A percentile compares a stretch with the other conserved stretches of the same genome.
These are phyloP conservation scores for Toxostoma redivivum DNA, from an alignment of 2,113 vertebrate species.

Conservation along the genomic window DNA sequence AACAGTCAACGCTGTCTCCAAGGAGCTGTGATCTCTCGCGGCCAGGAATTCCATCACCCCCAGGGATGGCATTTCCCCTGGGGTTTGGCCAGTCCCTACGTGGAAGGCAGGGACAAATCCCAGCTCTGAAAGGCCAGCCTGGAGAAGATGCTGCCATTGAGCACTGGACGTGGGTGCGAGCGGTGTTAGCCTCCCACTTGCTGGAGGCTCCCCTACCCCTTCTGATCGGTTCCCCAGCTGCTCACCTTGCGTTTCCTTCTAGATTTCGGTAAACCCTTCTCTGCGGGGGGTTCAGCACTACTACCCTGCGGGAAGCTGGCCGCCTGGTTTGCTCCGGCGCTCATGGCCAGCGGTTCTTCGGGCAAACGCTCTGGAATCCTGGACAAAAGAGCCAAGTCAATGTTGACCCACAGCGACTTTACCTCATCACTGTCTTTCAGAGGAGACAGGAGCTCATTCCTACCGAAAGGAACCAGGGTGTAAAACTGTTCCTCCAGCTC, in stretches of 20 bases:
- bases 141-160: not conserved
- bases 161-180: fast-evolving
- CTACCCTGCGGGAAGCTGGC: slow-evolving; percentile 64
- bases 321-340: slow-evolving; percentile 67
- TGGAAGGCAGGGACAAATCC: fast-evolving
- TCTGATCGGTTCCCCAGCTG: fast-evolving
- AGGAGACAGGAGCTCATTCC: slow-evolving; percentile 79
- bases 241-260: slow-evolving; percentile 95
- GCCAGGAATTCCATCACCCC: not conserved
- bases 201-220: not conserved
- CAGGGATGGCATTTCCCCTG: not conserved
- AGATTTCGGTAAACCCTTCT: slow-evolving; percentile 77
- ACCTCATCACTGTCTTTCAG: slow-evolving; percentile 83
- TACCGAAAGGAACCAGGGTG: slow-evolving; percentile 93
- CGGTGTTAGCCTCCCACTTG: not conserved
- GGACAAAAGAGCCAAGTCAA: slow-evolving; percentile 91
- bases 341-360: slow-evolving; percentile 64
- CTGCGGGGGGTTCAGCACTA: slow-evolving; percentile 59
- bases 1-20: fast-evolving
- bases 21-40: not conserved
- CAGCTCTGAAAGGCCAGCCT: not conserved
- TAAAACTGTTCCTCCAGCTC: slow-evolving; percentile 86
- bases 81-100: not conserved
- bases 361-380: slow-evolving; percentile 85
- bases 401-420: slow-evolving; percentile 91